Evolutionary conservation across 2,888 invertebrate genomes (phyloP).

Genomic region (Cordilura impudica): DNA sequence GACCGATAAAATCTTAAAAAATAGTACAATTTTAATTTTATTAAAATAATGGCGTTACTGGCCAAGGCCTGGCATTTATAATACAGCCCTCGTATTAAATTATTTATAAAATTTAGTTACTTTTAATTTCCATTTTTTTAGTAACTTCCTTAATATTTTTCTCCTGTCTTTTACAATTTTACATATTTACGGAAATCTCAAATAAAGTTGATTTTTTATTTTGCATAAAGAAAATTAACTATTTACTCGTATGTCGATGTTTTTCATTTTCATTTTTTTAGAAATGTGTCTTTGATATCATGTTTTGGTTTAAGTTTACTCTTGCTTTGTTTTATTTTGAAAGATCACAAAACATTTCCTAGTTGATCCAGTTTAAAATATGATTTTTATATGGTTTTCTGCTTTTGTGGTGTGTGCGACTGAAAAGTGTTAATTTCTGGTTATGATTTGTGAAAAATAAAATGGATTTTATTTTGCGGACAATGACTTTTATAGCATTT

Average conservation of each 20-base stretch:
- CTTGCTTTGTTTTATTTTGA: conserved; percentile 14
- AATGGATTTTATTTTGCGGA: conserved; percentile 25
- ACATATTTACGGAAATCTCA: conserved; percentile 17
- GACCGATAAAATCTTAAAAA: too few relatives aligned
- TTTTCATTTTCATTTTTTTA: background rate
- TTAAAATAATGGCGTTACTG: too few relatives aligned
- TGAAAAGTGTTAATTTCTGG: conserved; percentile 29
- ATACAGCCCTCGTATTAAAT: too few relatives aligned
- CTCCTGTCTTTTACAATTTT: conserved; percentile 33
- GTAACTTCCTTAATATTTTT: background rate
- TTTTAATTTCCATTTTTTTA: too few relatives aligned
- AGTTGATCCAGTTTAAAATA: conserved; percentile 56
- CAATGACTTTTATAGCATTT: too few relatives aligned
- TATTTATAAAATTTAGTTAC: too few relatives aligned
- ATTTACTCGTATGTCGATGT: background rate
- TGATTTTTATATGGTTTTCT: background rate
- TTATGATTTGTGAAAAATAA: conserved; percentile 19
- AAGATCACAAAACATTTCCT: conserved; percentile 55
- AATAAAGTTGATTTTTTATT: background rate
- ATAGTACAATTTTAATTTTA: too few relatives aligned
- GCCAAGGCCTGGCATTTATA: too few relatives aligned
- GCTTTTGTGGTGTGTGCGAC: background rate
- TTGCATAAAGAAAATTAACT: conserved; percentile 14
- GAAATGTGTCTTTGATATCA: conserved; percentile 26
- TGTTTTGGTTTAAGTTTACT: background rate